Base-by-base conservation (phyloP, 2,113 vertebrate genomes). In the Onychostoma macrolepis region DNA sequence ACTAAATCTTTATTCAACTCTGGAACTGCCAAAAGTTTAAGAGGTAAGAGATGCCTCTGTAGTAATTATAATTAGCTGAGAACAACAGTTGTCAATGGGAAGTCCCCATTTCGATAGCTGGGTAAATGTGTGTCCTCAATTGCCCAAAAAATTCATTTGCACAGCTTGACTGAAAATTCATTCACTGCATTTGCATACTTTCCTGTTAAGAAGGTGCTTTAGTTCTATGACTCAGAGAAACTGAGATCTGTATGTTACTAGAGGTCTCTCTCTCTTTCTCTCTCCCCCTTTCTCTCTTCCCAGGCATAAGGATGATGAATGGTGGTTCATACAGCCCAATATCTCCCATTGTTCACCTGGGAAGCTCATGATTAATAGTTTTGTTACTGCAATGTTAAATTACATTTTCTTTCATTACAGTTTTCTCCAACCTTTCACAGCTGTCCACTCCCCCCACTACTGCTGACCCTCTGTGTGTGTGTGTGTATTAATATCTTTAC, bases 341-440 rank as follows among this genome's bases (percentile, higher is more conserved):
- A 90, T 92, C 89, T 91, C 90, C 91, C 91, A 80, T 81, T 83
- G 87, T 91, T 93, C 93, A 94, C 93, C 93, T 94, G 94, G 93
- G 93, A 94, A 91, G 88, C 91, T 90, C 91, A 87, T 95, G 94
- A 95, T 95, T 94, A 95, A 95, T 96, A 93, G 93, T 93, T 94
- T 91, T 92, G 92, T 95, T 95, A 94, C 90, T 88, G 91, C 87
- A 90, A 90, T 90, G 91, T 94, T 92, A 94, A 94, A 95, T 95
- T 94, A 94, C 93, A 93, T 93, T 92, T 93, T 82, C 88, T 94
- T 94, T 93, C 92, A 93, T 91, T 89, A 91, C 90, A 89, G 69
- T 89, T 93, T 91, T 91, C 63, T 88, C 86, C 83, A 83, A 88
- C 91, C 87, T 91, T 91, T 92, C 91, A 90, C 87, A 91, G 92